Percentiles rank a stretch among this genome's conserved stretches.
These are phyloP conservation scores for Protonemura montana DNA, from an alignment of 2,888 invertebrate genomes.

Conservation along the genomic window DNA sequence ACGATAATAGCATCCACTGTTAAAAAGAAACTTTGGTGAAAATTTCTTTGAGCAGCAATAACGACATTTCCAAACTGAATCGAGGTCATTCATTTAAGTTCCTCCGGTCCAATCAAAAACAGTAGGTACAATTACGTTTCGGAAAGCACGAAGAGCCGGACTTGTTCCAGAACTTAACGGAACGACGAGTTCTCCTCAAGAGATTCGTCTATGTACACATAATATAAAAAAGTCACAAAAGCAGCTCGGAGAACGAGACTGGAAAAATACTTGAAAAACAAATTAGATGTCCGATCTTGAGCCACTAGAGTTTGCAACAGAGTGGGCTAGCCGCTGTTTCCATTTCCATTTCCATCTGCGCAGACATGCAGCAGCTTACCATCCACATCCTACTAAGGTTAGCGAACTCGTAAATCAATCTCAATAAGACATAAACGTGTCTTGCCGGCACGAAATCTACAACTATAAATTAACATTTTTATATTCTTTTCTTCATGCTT, in stretches of 20 bases:
- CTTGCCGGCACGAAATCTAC: neutral
- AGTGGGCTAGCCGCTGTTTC: neutral
- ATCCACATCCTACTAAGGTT: neutral
- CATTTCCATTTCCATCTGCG: neutral
- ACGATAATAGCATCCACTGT: neutral
- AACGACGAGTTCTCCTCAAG: neutral
- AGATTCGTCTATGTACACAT: neutral
- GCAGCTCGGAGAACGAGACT: neutral
- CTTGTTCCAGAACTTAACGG: neutral
- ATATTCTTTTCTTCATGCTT: slow-evolving; percentile 4
- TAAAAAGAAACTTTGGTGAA: neutral
- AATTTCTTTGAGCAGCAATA: neutral
- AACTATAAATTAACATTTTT: slow-evolving; percentile 12
- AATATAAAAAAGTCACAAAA: slow-evolving; percentile 15
- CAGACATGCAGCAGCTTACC: neutral
- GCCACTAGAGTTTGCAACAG: neutral
- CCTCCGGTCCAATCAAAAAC: neutral
- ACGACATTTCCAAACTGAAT: neutral
- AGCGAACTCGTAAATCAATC: slow-evolving; percentile 7
- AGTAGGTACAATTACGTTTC: neutral
- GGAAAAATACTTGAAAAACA: slow-evolving; percentile 26
- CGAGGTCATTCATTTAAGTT: slow-evolving; percentile 7
- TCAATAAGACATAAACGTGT: neutral
- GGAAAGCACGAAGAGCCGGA: neutral
- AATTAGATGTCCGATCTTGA: slow-evolving; percentile 27